These are phyloP conservation scores for Clusia tigrina DNA, from an alignment of 2,888 invertebrate species.

Conservation along the genomic window DNA sequence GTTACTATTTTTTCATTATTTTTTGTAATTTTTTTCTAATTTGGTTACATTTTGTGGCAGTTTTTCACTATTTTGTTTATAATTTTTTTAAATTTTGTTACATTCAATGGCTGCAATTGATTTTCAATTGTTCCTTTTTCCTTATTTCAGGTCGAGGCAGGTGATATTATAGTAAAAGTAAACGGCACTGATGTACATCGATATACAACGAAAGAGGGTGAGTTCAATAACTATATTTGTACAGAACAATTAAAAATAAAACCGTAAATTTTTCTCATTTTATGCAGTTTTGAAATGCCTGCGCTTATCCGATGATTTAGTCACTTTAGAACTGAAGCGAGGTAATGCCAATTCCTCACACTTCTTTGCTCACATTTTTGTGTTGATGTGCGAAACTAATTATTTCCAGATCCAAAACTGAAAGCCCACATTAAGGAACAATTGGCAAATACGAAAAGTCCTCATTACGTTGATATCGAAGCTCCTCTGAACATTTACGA, in stretches of 20 bases:
- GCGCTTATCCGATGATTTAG: constrained; percentile 88
- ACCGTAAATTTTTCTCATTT: constrained; percentile 50
- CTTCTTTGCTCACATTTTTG: neutral
- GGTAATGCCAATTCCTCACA: constrained; percentile 70
- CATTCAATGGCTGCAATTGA: too few species aligned
- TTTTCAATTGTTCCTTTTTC: neutral
- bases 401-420: constrained; percentile 79
- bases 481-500: constrained; percentile 65
- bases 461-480: constrained; percentile 67
- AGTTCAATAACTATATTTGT: constrained; percentile 12
- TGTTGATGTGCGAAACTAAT: neutral
- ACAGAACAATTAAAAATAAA: neutral
- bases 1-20: too few species aligned
- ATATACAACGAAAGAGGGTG: constrained; percentile 92
- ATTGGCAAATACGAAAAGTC: constrained; percentile 69
- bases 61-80: too few species aligned
- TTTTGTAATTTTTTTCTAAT: too few species aligned
- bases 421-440: constrained; percentile 81
- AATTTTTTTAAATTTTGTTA: too few species aligned
- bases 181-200: constrained; percentile 93
- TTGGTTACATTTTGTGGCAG: too few species aligned
- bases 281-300: constrained; percentile 92
- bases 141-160: constrained; percentile 82
- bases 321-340: constrained; percentile 88
- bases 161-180: constrained; percentile 92